Evolutionary conservation across 2,113 vertebrate species (phyloP).

Genomic region (Nibea coibor): DNA sequence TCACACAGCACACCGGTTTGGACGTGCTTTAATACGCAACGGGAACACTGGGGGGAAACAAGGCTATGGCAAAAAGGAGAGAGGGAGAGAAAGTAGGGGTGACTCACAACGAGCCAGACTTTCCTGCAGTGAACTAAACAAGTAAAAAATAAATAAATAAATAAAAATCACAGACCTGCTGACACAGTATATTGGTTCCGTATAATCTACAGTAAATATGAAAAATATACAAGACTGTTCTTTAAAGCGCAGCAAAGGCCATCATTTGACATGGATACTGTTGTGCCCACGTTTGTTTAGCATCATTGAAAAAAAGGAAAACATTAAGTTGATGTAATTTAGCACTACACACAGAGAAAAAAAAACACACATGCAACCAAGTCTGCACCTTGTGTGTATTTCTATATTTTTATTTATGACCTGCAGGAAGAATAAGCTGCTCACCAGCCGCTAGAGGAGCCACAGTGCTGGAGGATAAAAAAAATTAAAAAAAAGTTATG

Average conservation of each 20-base stretch:
- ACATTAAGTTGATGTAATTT: neutral
- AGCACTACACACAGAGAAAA: neutral
- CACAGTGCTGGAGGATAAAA: neutral
- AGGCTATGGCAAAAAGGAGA: neutral
- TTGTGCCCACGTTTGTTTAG: neutral
- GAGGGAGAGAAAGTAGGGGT: too few relatives aligned
- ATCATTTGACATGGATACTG: neutral
- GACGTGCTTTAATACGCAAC: constrained; percentile 22
- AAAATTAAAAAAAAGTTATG: too few relatives aligned
- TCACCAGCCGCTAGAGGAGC: neutral
- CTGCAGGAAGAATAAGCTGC: neutral
- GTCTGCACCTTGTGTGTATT: neutral
- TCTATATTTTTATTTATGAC: neutral
- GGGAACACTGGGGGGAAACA: neutral
- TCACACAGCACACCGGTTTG: constrained; percentile 7
- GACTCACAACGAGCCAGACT: neutral
- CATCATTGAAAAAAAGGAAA: neutral
- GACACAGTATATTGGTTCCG: neutral
- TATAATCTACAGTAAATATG: neutral
- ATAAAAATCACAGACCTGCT: neutral
- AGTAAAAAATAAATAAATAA: neutral
- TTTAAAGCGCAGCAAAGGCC: neutral
- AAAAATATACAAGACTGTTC: neutral
- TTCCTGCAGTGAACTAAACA: neutral
- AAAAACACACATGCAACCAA: neutral